Percentiles rank a stretch among this genome's conserved stretches.
Conservation (phyloP, 2,113 vertebrate genomes). For the Phalacrocorax aristotelis region DNA sequence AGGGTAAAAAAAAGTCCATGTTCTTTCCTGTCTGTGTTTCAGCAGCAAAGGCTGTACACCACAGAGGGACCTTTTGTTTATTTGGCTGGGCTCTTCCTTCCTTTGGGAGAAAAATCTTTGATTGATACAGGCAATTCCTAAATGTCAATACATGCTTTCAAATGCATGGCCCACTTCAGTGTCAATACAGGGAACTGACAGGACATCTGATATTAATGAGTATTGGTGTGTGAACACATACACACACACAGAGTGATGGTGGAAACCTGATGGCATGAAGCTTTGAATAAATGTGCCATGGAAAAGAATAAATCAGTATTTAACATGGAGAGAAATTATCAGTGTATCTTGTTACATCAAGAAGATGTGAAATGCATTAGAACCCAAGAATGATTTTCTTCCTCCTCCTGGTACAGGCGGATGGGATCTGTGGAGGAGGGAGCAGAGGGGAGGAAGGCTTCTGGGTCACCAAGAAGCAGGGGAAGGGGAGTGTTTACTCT, state of each 20-base stretch:
- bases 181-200: background rate
- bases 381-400: background rate
- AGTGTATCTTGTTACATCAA: background rate
- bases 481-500: background rate
- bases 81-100: background rate
- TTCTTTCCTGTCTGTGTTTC: background rate
- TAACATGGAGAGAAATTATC: background rate
- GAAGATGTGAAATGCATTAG: background rate
- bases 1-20: background rate
- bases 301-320: background rate
- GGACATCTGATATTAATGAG: background rate
- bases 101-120: background rate
- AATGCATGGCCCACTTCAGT: background rate
- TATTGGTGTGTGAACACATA: background rate
- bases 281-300: background rate
- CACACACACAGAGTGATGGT: background rate
- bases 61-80: background rate
- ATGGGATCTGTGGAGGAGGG: background rate
- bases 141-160: background rate
- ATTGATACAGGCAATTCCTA: background rate
- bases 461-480: background rate
- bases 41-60: background rate
- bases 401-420: background rate
- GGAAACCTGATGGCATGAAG: background rate
- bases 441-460: background rate